phyloP scores from a whole-genome alignment of 2,888 invertebrate genomes.

The Euzetes globulus region DNA sequence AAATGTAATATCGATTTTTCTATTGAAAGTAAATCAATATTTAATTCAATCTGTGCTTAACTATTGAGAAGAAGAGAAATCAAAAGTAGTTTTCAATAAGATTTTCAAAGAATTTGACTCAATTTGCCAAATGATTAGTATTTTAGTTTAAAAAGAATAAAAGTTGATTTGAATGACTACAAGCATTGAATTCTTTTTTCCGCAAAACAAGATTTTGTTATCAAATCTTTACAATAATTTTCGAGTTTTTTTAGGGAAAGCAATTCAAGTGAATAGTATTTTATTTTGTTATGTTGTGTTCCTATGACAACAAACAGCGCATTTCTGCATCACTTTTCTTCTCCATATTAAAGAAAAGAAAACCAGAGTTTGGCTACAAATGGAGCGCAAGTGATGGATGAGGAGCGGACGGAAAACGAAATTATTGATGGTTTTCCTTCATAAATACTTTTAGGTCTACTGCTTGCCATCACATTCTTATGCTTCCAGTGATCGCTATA shows the following conservation, averaged over 20 bases:
- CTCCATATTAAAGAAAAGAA: constrained; percentile 5
- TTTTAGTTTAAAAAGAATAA: no score
- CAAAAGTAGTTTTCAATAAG: no score
- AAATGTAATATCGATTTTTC: no score
- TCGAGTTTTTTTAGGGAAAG: background rate
- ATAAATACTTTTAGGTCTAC: constrained; percentile 23
- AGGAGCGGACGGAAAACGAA: constrained; percentile 20
- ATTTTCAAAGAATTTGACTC: no score
- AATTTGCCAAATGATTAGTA: no score
- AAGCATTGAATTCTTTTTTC: no score
- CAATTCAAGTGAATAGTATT: background rate
- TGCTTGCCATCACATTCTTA: background rate
- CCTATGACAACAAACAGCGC: background rate
- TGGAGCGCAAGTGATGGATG: constrained; percentile 29
- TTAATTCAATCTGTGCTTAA: no score
- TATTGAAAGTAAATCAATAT: no score
- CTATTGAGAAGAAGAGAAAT: no score
- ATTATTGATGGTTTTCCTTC: constrained; percentile 19
- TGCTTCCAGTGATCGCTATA: background rate
- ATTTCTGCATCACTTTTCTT: constrained; percentile 1
- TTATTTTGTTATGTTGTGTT: background rate
- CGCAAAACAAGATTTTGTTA: background rate
- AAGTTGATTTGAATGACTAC: no score
- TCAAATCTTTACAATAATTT: background rate
- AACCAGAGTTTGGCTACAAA: constrained; percentile 23